Base-by-base conservation (phyloP, 2,797 vertebrate genomes). In the Semaprochilodus insignis region DNA sequence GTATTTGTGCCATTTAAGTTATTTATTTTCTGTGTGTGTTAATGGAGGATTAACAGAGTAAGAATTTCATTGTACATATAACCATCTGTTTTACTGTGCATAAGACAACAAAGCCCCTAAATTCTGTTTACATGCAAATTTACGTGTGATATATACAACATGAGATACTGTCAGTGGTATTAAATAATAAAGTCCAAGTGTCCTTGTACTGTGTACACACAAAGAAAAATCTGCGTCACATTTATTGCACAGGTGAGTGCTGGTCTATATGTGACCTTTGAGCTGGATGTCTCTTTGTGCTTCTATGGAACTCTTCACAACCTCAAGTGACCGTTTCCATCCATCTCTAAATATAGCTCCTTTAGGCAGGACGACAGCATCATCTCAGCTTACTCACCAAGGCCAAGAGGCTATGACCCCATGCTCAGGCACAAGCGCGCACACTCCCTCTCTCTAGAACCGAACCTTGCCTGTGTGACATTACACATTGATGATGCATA, bases 401-500 rank as follows among this genome's bases (percentile, higher is more conserved):
- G 44, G 40, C 69, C 69, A 71, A 14, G 11, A 71, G 69, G 69
- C 57, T 54, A 57, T 73, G 67, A 62, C 67, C 69, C 81, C 70
- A 71, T 74, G 74, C 67, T 57, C 82, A 82, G 40, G 80, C 65
- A 81, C 73, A 34, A 13, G 25, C 78, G 70, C 25, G 40, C 70
- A 65, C 59, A 55, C 31, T 40, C 63, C 31, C 31, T 79, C 55
- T 51, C 69, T 54, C 19, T 5, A 40, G 81, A 55, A 78, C 72
- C 72, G 81, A 65, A 77, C 60, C 76, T 85, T 83, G 81, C 72
- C 81, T 70, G 81, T 81, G 83, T 79, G 81, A 81, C 84, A 85
- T 87, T 87, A 85, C 55, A 85, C 81, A 87, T 87, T 87, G 67
- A 87, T 87, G 84, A 85, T 85, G 78, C 84, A 85, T 87, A 77